Base-by-base conservation (phyloP, 2,888 invertebrate genomes). In the Acronicta psi region DNA sequence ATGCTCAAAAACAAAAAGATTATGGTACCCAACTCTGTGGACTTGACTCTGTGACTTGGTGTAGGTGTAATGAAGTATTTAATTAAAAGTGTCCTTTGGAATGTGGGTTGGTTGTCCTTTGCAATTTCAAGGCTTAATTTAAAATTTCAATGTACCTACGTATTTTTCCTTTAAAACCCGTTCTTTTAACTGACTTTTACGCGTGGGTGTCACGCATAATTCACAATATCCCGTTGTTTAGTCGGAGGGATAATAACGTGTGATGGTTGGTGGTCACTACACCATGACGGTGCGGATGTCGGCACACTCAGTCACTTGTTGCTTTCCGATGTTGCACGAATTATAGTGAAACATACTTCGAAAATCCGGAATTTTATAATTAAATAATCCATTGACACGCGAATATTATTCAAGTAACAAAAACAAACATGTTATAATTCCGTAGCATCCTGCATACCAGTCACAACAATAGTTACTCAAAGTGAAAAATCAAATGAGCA, bases 181-280 rank as follows among this genome's bases (percentile, higher is more conserved):
- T 74, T 64, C 65, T 72, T 66, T 62, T 60, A 62, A 51, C 57
- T 42, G 41, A 62, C 59, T 68, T 75, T 72, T 55, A 73, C 72
- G 83, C 78, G 87, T 90, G 85, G 88, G 88, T 84, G 91, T 88
- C 84, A 82, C 84, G 81, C 84, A 88, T 92, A 92, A 92, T 90
- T 90, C 91, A 92, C 89, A 77, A 86, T 87, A 89, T 92, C 92
- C 92, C 88, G 92, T 90, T 88, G 87, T 86, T 82, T 80, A 80
- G 80, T 77, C 83, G 75, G 88, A 89, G 88, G 86, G 85, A 76
- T 84, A 85, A 85, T 83, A 79, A 83, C 81, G 81, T 82, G 71
- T 82, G 85, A 84, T 89, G 85, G 80, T 78, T 79, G 82, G 85
- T 87, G 87, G 79, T 73, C 88, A 90, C 65, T 75, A 58, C 76